phyloP scores from a whole-genome alignment of 2,888 invertebrate genomes.

The Tridacna gigas region DNA sequence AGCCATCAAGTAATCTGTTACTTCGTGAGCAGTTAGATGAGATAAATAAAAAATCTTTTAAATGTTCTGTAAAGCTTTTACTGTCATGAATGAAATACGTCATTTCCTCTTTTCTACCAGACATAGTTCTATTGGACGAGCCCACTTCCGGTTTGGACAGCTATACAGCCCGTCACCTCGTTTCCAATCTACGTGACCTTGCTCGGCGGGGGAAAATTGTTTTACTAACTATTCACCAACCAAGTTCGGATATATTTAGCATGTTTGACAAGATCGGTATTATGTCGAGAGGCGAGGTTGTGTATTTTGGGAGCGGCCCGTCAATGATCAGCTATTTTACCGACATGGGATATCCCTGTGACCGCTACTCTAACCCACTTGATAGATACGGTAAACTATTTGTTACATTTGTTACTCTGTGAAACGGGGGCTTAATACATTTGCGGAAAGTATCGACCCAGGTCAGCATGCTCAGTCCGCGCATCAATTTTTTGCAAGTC shows the following conservation, averaged over 20 bases:
- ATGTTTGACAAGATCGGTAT: conserved; percentile 70
- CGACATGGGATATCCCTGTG: conserved; percentile 97
- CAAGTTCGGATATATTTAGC: conserved; percentile 77
- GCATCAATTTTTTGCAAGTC: no score
- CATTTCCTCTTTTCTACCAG: conserved; percentile 88
- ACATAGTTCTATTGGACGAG: conserved; percentile 94
- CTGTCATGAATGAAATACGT: not conserved
- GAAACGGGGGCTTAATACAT: no score
- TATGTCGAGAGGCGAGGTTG: conserved; percentile 88
- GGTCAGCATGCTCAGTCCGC: no score
- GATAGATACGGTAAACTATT: conserved; percentile 91
- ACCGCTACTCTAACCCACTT: conserved; percentile 97
- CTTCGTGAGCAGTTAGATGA: no score
- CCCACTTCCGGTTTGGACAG: conserved; percentile 95
- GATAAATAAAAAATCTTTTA: no score
- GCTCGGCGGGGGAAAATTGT: conserved; percentile 85
- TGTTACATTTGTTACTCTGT: no score
- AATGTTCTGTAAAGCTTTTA: no score
- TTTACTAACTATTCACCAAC: conserved; percentile 92
- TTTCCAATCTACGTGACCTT: conserved; percentile 71
- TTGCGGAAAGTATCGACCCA: no score
- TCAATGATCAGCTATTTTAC: conserved; percentile 97
- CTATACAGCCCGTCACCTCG: conserved; percentile 91
- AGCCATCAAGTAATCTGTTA: no score
- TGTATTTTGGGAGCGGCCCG: conserved; percentile 88